Evolutionary conservation across 23 tunicate genomes (phyloP).

Genomic region (Phallusia fumigata): DNA sequence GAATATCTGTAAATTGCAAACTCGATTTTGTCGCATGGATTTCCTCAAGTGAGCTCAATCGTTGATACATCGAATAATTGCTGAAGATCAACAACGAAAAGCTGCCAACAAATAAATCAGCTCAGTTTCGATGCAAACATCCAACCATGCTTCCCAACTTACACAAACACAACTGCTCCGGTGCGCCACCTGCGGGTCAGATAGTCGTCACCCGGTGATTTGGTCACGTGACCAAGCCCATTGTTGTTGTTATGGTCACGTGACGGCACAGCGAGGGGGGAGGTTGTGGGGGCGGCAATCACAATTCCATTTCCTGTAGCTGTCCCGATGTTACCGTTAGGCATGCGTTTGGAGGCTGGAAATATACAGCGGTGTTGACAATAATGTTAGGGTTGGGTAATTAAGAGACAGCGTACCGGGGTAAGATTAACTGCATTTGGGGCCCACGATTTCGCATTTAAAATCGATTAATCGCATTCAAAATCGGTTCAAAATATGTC

Average conservation of each 20-base stretch:
- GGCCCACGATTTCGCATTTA: too few species aligned
- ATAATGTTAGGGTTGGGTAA: too few species aligned
- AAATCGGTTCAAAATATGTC: too few species aligned
- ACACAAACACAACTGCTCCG: constrained; percentile 8
- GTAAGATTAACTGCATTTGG: too few species aligned
- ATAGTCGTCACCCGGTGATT: neutral
- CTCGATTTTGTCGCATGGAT: constrained; percentile 12
- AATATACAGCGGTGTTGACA: too few species aligned
- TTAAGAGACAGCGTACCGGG: too few species aligned
- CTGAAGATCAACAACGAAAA: constrained; percentile 57
- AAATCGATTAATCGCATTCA: too few species aligned
- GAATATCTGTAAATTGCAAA: neutral
- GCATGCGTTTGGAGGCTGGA: neutral
- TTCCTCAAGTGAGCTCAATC: constrained; percentile 50
- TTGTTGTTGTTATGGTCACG: constrained; percentile 15
- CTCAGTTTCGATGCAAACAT: too few species aligned
- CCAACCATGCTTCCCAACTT: neutral
- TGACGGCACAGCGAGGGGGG: constrained; percentile 7
- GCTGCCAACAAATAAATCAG: constrained; percentile 20
- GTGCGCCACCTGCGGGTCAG: neutral
- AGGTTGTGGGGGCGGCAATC: constrained; percentile 30
- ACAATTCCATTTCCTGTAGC: neutral
- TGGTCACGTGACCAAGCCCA: neutral
- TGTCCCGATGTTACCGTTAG: constrained; percentile 13
- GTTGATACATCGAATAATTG: constrained; percentile 73